These are phyloP conservation scores for Plagodis dolabraria DNA, from an alignment of 2,888 invertebrate genomes.

Conservation along the genomic window DNA sequence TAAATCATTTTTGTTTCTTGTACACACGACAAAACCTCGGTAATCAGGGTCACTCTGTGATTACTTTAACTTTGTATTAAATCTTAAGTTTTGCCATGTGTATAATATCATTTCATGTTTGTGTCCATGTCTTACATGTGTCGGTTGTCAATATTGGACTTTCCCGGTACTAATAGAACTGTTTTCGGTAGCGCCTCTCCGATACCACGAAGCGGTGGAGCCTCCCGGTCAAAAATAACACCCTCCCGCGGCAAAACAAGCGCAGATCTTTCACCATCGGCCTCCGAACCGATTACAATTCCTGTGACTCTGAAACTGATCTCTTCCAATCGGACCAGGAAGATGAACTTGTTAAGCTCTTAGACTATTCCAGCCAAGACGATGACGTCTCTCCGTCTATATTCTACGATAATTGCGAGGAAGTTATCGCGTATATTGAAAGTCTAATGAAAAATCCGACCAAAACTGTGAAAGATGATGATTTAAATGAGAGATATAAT, in stretches of 20 bases:
- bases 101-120: slow-evolving; percentile 27
- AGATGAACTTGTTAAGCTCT: slow-evolving; percentile 89
- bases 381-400: slow-evolving; percentile 81
- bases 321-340: slow-evolving; percentile 92
- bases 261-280: slow-evolving; percentile 58
- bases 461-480: slow-evolving; percentile 57
- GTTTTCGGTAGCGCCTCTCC: slow-evolving; percentile 71
- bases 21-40: slow-evolving; percentile 18
- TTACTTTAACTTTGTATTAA: neutral
- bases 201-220: slow-evolving; percentile 78
- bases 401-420: slow-evolving; percentile 77
- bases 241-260: slow-evolving; percentile 57
- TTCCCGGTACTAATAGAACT: slow-evolving; percentile 43
- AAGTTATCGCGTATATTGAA: slow-evolving; percentile 72
- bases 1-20: slow-evolving; percentile 4
- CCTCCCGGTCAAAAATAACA: slow-evolving; percentile 69
- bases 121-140: slow-evolving; percentile 36
- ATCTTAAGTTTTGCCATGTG: slow-evolving; percentile 20
- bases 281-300: slow-evolving; percentile 61
- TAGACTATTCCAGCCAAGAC: slow-evolving; percentile 88
- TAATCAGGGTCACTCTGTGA: neutral
- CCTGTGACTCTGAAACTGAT: slow-evolving; percentile 89
- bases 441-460: slow-evolving; percentile 57
- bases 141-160: slow-evolving; percentile 67
- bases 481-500: slow-evolving; percentile 70